These are phyloP conservation scores for Noctua janthe DNA, from an alignment of 2,888 invertebrate genomes.

Conservation along the genomic window DNA sequence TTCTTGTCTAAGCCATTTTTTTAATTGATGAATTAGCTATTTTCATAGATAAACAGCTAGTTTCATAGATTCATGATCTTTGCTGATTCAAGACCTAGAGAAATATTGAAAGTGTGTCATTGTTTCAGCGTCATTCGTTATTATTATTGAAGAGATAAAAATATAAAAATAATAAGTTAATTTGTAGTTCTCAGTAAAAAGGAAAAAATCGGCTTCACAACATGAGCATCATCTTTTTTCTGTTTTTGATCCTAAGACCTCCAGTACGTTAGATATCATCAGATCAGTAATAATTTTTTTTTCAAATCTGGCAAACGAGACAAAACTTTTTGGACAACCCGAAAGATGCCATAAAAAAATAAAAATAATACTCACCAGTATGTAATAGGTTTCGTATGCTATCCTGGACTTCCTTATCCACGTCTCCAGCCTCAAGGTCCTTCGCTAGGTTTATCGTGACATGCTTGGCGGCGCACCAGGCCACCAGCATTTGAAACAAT, in stretches of 20 bases:
- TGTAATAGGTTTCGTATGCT: constrained; percentile 85
- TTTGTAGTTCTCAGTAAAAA: background rate
- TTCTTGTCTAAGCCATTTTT: constrained; percentile 36
- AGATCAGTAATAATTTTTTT: background rate
- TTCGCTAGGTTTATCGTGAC: constrained; percentile 76
- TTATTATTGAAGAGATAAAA: constrained; percentile 2
- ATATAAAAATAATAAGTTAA: background rate
- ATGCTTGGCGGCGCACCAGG: constrained; percentile 85
- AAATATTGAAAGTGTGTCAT: constrained; percentile 42
- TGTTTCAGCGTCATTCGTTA: constrained; percentile 4
- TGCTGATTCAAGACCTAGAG: constrained; percentile 41
- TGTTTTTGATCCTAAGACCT: background rate
- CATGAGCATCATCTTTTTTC: background rate
- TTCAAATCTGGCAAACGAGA: background rate
- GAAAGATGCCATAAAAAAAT: background rate
- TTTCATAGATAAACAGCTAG: constrained; percentile 17
- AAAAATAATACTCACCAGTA: constrained; percentile 78
- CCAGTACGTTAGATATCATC: background rate
- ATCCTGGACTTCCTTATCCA: constrained; percentile 79
- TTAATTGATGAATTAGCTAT: constrained; percentile 34
- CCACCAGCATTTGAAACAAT: constrained; percentile 85
- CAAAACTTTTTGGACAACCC: background rate
- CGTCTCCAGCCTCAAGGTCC: constrained; percentile 70
- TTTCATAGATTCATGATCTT: constrained; percentile 29
- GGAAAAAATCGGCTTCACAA: background rate